Evolutionary conservation across 2,888 invertebrate species (phyloP).

Genomic region (Apotomis turbidana): DNA sequence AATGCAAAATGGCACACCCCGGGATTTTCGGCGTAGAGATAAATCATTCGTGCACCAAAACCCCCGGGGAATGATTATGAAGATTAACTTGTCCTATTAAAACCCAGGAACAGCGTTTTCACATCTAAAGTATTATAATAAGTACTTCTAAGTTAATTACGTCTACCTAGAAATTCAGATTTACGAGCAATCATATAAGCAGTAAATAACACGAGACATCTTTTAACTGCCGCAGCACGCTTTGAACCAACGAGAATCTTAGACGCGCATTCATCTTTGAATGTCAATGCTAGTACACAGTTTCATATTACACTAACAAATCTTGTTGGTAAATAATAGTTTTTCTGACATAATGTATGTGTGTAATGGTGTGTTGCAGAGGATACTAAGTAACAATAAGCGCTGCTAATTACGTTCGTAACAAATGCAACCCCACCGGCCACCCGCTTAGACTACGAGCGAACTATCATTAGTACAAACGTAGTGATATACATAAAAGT

Average conservation of each 20-base stretch:
- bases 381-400: constrained; percentile 4
- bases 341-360: constrained; percentile 29
- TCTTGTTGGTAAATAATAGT: constrained; percentile 23
- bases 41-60: constrained; percentile 41
- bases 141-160: constrained; percentile 46
- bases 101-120: not conserved
- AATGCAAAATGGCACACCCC: too few species aligned
- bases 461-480: constrained; percentile 50
- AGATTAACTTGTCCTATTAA: not conserved
- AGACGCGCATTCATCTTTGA: not conserved
- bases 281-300: not conserved
- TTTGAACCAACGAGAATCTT: not conserved
- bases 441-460: constrained; percentile 43
- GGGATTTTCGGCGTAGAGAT: constrained; percentile 15
- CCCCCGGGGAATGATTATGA: not conserved
- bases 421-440: constrained; percentile 40
- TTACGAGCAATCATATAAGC: not conserved
- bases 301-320: constrained; percentile 1
- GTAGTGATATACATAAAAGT: constrained; percentile 19
- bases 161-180: not conserved
- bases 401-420: constrained; percentile 19
- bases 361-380: constrained; percentile 1
- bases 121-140: not conserved
- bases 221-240: not conserved
- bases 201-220: not conserved